Conservation (phyloP, 2,888 invertebrate genomes). For the Platypus cylindrus region DNA sequence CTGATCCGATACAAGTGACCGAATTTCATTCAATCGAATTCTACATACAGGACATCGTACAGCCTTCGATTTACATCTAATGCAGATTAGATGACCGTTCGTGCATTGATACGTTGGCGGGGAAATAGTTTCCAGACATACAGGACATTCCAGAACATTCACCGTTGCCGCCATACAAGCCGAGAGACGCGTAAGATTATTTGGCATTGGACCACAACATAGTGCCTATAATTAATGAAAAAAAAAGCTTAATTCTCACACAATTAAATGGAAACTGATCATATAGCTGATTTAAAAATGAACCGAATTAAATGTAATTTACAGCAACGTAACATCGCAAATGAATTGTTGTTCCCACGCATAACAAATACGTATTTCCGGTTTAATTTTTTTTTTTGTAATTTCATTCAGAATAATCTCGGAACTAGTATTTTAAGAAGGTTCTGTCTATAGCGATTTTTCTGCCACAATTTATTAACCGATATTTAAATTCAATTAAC, state of each 20-base stretch:
- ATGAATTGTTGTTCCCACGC: slow-evolving; percentile 10
- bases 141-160: slow-evolving; percentile 48
- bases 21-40: slow-evolving; percentile 38
- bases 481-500: background rate
- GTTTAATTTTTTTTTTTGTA: slow-evolving; percentile 9
- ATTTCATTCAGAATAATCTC: slow-evolving; percentile 8
- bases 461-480: too few species aligned
- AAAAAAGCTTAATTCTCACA: slow-evolving; percentile 12
- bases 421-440: slow-evolving; percentile 7
- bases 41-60: slow-evolving; percentile 51
- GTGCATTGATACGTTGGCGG: slow-evolving; percentile 53
- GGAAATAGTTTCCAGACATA: slow-evolving; percentile 48
- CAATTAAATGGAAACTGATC: too few species aligned
- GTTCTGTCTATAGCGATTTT: too few species aligned
- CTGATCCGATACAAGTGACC: slow-evolving; percentile 43
- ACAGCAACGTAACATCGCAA: background rate
- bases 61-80: slow-evolving; percentile 45
- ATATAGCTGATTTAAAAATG: background rate
- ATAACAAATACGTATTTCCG: slow-evolving; percentile 8
- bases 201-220: slow-evolving; percentile 45
- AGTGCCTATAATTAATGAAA: too few species aligned
- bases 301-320: background rate
- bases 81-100: slow-evolving; percentile 52
- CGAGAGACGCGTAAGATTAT: slow-evolving; percentile 39
- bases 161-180: slow-evolving; percentile 40